phyloP scores from a whole-genome alignment of 2,797 vertebrate species.

The Anniella stebbinsi region DNA sequence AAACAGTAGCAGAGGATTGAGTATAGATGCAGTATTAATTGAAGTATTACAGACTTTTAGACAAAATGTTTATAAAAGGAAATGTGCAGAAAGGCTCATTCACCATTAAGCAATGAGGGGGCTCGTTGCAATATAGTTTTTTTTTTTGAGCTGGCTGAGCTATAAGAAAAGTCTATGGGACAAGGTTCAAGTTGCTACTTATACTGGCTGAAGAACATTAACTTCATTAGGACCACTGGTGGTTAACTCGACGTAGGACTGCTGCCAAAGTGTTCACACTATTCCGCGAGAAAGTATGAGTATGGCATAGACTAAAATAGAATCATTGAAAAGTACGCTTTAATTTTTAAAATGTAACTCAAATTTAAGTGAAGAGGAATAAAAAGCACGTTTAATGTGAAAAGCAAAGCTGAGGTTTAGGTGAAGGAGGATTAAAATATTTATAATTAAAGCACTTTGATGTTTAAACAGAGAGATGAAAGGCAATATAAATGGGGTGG shows the following conservation, averaged over 20 bases:
- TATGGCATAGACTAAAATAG: slow-evolving; percentile 1
- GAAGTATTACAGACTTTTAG: not conserved
- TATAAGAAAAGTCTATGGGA: not conserved
- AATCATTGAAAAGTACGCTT: not conserved
- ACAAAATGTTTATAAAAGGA: not conserved
- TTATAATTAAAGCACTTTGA: slow-evolving; percentile 19
- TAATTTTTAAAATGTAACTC: slow-evolving; percentile 12
- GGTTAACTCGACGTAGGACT: not conserved
- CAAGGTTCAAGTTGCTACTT: not conserved
- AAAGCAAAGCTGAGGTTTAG: slow-evolving; percentile 14
- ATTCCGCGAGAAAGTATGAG: not conserved
- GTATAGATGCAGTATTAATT: not conserved
- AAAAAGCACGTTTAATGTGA: slow-evolving; percentile 6
- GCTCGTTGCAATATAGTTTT: not conserved
- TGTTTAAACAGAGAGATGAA: not conserved
- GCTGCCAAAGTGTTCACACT: not conserved
- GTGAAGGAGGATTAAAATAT: slow-evolving; percentile 9
- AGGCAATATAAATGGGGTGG: not conserved
- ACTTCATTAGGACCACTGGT: not conserved
- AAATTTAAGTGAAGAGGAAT: slow-evolving; percentile 18
- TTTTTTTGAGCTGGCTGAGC: not conserved
- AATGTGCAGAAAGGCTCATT: not conserved
- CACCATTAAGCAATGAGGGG: too few relatives aligned
- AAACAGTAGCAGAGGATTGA: not conserved
- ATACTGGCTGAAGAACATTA: not conserved